Percentiles rank a stretch among this genome's conserved stretches.
These are phyloP conservation scores for Tapera naevia DNA, from an alignment of 2,797 vertebrate genomes.

Conservation along the genomic window DNA sequence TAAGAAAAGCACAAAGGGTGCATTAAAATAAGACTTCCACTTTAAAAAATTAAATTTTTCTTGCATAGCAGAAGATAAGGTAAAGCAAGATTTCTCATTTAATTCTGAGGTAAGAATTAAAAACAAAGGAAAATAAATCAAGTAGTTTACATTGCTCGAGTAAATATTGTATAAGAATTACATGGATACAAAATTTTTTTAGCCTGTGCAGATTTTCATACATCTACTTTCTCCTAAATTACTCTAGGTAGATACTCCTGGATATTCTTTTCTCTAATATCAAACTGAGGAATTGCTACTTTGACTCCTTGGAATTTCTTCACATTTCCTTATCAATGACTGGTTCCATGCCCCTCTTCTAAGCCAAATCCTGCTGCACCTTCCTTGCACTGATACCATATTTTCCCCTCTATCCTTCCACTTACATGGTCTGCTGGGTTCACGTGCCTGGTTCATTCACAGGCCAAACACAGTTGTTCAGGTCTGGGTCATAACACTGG, in stretches of 20 bases:
- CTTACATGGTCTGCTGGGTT: not conserved
- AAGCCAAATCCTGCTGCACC: not conserved
- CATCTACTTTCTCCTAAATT: not conserved
- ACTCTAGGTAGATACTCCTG: not conserved
- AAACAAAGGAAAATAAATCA: not conserved
- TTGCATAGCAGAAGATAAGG: not conserved
- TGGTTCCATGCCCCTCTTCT: not conserved
- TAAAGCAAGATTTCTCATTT: not conserved
- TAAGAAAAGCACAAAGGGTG: not conserved
- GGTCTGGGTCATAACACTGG: not conserved
- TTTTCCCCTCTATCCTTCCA: not conserved
- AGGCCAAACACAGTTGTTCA: not conserved
- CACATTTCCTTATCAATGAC: not conserved
- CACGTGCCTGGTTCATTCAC: fast-evolving
- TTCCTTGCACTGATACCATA: not conserved
- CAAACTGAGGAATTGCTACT: not conserved
- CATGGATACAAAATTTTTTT: not conserved
- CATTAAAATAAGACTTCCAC: not conserved
- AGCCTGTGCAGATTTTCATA: not conserved
- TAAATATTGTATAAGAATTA: not conserved
- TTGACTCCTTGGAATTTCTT: not conserved
- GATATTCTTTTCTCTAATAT: not conserved
- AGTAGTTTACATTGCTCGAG: not conserved
- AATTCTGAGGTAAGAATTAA: not conserved
- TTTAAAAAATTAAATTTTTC: not conserved